phyloP scores from a whole-genome alignment of 2,888 invertebrate genomes.

The Aphelenchoides bicaudatus region DNA sequence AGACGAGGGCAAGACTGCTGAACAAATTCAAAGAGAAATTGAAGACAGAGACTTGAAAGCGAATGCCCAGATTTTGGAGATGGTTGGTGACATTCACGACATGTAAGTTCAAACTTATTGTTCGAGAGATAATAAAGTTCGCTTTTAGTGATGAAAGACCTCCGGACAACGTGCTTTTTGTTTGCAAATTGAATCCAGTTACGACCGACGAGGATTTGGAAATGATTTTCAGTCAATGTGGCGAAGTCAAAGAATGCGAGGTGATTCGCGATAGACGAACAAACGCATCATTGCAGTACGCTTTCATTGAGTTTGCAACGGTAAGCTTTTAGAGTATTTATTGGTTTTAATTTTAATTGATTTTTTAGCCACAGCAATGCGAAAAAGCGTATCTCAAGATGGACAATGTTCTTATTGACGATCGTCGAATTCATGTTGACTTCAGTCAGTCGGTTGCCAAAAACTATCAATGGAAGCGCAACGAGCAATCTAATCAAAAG shows the following conservation, averaged over 20 bases:
- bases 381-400: constrained; percentile 98
- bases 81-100: constrained; percentile 65
- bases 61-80: constrained; percentile 91
- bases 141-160: constrained; percentile 96
- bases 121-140: constrained; percentile 62
- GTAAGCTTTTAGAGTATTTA: constrained; percentile 38
- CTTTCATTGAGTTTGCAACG: constrained; percentile 93
- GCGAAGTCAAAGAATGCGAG: constrained; percentile 73
- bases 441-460: constrained; percentile 98
- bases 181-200: constrained; percentile 96
- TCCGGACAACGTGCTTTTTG: constrained; percentile 96
- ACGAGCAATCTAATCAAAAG: too few relatives aligned
- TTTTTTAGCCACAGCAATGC: constrained; percentile 67
- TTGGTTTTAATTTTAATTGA: constrained; percentile 19
- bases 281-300: constrained; percentile 93
- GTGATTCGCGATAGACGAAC: constrained; percentile 82
- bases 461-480: constrained; percentile 49
- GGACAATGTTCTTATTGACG: constrained; percentile 99
- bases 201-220: constrained; percentile 79
- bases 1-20: constrained; percentile 78
- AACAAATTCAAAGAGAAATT: constrained; percentile 80
- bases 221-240: constrained; percentile 94
- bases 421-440: constrained; percentile 95
- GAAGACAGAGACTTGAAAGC: constrained; percentile 90
- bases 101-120: neutral